Conservation (phyloP, 2,113 vertebrate genomes). For the Sclerurus mexicanus region DNA sequence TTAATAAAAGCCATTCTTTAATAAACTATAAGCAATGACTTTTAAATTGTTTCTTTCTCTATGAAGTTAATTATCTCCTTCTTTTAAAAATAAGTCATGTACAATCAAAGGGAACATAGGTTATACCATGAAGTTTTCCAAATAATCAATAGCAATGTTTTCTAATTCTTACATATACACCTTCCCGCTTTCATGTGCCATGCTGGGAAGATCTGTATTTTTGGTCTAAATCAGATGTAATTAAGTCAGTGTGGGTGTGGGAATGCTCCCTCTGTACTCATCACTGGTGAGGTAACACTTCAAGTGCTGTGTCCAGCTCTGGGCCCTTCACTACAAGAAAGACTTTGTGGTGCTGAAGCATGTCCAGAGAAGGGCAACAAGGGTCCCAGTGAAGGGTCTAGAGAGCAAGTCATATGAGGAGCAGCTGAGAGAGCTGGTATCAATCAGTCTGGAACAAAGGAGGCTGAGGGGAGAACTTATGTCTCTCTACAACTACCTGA, state of each 20-base stretch:
- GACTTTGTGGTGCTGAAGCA: fast-evolving
- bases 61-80: not conserved
- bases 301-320: not conserved
- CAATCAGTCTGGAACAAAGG: not conserved
- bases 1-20: not conserved
- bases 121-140: not conserved
- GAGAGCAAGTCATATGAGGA: not conserved
- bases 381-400: not conserved
- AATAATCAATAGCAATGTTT: not conserved
- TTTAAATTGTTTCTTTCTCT: not conserved
- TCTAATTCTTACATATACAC: not conserved
- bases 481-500: not conserved
- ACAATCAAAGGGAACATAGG: not conserved
- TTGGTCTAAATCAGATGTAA: not conserved
- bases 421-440: not conserved
- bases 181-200: not conserved
- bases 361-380: fast-evolving
- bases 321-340: not conserved
- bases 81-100: not conserved
- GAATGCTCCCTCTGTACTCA: not conserved
- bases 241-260: not conserved
- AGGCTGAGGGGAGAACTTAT: not conserved
- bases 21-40: not conserved
- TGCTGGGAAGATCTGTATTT: fast-evolving
- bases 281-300: not conserved